Base-by-base conservation (phyloP, 2,888 invertebrate genomes). In the Limenitis camilla region DNA sequence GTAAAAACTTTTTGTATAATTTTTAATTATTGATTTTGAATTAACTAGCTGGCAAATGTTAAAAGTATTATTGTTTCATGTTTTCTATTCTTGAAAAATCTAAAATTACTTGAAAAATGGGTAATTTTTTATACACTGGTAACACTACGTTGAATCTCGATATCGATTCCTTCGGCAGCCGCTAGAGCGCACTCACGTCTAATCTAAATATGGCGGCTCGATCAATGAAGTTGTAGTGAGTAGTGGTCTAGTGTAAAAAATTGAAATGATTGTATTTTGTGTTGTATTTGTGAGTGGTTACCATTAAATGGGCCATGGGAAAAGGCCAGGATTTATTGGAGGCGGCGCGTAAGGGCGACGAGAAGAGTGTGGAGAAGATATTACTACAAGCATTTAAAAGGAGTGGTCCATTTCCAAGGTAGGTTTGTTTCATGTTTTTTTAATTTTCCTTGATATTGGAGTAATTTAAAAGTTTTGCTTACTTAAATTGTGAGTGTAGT, bases 321-420 rank as follows among this genome's bases (percentile, higher is more conserved):
- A 96, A 96, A 88, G 97, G 98, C 87, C 96, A 97, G 87, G 97
- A 98, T 88, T 91, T 98, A 83, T 90, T 98, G 81, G 97, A 98
- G 79, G 98, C 97, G 68, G 96, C 97, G 66, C 92, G 97, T 72
- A 95, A 93, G 88, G 98, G 97, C 76, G 96, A 97, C 85, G 91
- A 93, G 71, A 90, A 91, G 66, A 91, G 93, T 69, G 95, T 97
- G 64, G 96, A 97, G 84, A 97, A 96, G 90, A 94, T 97, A 74
- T 89, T 97, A 69, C 92, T 91, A 68, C 94, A 95, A 85, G 92
- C 94, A 88, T 92, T 93, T 72, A 96, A 94, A 91, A 93, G 95
- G 90, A 95, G 94, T 90, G 96, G 96, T 89, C 96, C 96, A 70
- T 90, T 96, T 83, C 95, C 96, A 84, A 96, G 96, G 95, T 94